A percentile compares a stretch with the other conserved stretches of the same genome.
Conservation (phyloP, 2,113 vertebrate species). For the Pedionomus torquatus region DNA sequence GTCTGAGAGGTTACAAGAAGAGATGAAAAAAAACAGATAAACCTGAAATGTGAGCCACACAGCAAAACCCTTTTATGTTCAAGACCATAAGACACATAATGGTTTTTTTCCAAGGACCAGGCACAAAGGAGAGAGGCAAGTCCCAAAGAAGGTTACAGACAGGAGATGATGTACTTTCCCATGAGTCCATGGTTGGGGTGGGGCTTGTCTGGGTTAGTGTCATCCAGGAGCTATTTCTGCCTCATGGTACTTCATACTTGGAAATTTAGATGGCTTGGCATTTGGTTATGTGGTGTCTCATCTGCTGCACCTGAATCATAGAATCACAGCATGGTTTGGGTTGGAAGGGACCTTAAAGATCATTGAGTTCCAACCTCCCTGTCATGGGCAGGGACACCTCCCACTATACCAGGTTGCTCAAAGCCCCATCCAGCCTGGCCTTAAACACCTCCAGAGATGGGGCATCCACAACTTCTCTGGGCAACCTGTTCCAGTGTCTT, state of each 20-base stretch:
- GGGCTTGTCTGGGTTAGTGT: background rate
- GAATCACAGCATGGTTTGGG: background rate
- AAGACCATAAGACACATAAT: background rate
- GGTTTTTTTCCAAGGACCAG: background rate
- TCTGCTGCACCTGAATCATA: background rate
- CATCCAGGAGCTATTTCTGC: background rate
- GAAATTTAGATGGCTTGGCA: background rate
- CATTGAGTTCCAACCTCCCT: background rate
- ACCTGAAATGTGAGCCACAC: background rate
- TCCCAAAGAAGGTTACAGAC: background rate
- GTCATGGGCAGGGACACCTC: background rate
- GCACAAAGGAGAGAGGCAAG: background rate
- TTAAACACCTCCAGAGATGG: background rate
- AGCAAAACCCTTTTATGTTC: background rate
- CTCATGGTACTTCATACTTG: background rate
- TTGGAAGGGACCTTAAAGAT: background rate
- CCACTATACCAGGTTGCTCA: background rate
- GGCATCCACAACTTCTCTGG: background rate
- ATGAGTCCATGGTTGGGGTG: background rate
- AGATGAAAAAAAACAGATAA: background rate
- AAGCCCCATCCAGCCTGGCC: background rate
- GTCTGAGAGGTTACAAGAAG: background rate
- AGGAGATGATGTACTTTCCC: background rate
- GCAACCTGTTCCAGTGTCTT: background rate
- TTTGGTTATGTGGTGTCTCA: background rate